Base-by-base conservation (phyloP, 2,888 invertebrate species). In the Trachelus troglodyta region DNA sequence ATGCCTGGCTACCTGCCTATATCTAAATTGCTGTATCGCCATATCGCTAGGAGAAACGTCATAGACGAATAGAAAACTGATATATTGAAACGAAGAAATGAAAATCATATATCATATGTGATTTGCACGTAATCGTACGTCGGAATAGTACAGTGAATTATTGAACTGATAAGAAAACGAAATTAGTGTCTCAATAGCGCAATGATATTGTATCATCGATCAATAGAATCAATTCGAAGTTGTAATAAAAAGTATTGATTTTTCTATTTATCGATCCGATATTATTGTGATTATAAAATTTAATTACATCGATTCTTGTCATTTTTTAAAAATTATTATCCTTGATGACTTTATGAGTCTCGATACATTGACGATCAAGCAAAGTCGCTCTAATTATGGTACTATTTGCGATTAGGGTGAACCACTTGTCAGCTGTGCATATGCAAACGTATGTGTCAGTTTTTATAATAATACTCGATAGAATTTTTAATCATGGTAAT, bases 401-500 rank as follows among this genome's bases (percentile, higher is more conserved):
- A 56, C 23, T 23, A 9, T 56, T 15, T 23, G 6, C 56, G 9
- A 56, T 56, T 83, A 80, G 83, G 80, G 79, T 80, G 78, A 81
- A 69, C 79, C 77, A 76, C 79, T 76, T 76, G 74, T 79, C 80
- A 79, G 77, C 76, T 75, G 76, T 83, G 77, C 82, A 81, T 85
- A 56, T 56, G 56, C 56, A 56, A 23, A 56, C 23, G 56, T 56
- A 9, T 56, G 23, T 85, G 84, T 56, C 81, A 79, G 79, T 76
- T 79, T 79, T 81, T 81, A 78, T 85, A 86, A 87, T 85, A 83
- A 82, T 82, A 85, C 86, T 84, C 83, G 78, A 84, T 85, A 86
- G 86, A 87, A 87, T 87, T 86, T 86, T 82, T 85, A 83, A 85
- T 85, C 85, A 80, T 80, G 84, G 83, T 82, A 83, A 87, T 85